Evolutionary conservation across 2,888 invertebrate species (phyloP).

Genomic region (Idaea aversata): DNA sequence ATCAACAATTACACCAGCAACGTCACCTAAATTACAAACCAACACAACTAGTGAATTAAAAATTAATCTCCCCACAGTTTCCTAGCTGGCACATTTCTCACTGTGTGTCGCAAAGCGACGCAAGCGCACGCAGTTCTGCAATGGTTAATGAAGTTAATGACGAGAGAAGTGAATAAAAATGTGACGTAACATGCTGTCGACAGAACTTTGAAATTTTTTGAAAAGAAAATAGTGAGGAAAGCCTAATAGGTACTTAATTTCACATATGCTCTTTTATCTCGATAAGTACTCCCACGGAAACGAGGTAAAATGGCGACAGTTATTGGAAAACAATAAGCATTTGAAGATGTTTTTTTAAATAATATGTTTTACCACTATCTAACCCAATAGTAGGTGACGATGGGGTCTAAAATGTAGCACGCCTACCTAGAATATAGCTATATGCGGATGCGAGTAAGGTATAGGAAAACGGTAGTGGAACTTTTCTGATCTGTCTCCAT

Average conservation of each 20-base stretch:
- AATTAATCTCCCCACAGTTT: slow-evolving; percentile 10
- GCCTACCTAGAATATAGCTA: no score
- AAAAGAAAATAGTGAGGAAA: slow-evolving; percentile 29
- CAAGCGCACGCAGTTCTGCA: slow-evolving; percentile 39
- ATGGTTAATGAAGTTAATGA: slow-evolving; percentile 62
- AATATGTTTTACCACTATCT: no score
- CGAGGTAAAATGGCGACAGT: no score
- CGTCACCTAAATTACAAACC: neutral
- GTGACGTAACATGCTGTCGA: slow-evolving; percentile 51
- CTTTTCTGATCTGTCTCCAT: no score
- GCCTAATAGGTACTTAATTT: neutral
- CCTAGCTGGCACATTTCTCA: slow-evolving; percentile 39
- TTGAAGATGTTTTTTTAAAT: no score
- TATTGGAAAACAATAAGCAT: no score
- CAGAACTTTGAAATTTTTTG: slow-evolving; percentile 36
- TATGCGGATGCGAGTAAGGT: no score
- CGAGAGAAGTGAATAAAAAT: slow-evolving; percentile 50
- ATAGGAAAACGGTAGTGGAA: no score
- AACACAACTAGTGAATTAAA: neutral
- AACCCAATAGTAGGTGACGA: no score
- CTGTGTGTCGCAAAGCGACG: slow-evolving; percentile 44
- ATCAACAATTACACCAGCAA: neutral
- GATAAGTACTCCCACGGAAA: no score
- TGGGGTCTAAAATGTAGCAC: no score
- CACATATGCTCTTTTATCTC: no score